These are phyloP conservation scores for Paralvinella palmiformis DNA, from an alignment of 1,140 invertebrate genomes.

Conservation along the genomic window DNA sequence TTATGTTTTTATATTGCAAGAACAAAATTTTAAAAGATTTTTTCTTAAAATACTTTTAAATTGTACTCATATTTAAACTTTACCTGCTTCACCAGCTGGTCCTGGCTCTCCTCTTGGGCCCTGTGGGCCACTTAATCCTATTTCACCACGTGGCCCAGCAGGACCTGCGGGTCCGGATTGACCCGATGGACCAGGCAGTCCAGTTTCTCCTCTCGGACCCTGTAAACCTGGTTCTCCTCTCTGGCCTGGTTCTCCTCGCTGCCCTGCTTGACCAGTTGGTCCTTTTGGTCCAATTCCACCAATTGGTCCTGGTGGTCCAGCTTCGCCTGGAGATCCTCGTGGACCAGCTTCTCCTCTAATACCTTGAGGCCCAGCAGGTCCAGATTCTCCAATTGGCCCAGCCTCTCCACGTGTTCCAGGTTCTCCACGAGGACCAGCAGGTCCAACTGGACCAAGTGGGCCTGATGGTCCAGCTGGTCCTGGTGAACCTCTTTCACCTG, in stretches of 20 bases:
- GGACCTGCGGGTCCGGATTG: neutral
- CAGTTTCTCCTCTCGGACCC: slow-evolving; percentile 66
- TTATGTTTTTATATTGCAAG: neutral
- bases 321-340: slow-evolving; percentile 55
- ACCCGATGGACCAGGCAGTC: slow-evolving; percentile 51
- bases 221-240: slow-evolving; percentile 53
- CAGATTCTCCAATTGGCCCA: slow-evolving; percentile 57
- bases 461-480: slow-evolving; percentile 6
- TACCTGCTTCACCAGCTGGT: neutral
- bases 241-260: slow-evolving; percentile 16
- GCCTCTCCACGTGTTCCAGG: slow-evolving; percentile 69
- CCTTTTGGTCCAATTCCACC: slow-evolving; percentile 1
- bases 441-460: slow-evolving; percentile 10
- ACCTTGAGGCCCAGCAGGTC: slow-evolving; percentile 38
- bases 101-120: neutral
- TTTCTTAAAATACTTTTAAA: neutral
- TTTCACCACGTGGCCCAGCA: neutral
- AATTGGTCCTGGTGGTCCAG: slow-evolving; percentile 4
- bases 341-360: slow-evolving; percentile 57
- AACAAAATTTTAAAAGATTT: neutral
- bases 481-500: neutral
- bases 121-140: neutral
- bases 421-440: neutral
- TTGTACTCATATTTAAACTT: neutral
- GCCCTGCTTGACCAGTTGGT: neutral